Evolutionary conservation across 2,888 invertebrate species (phyloP), one percentile per base, ranked within the genome.

Genomic region (Andrena camellia): DNA sequence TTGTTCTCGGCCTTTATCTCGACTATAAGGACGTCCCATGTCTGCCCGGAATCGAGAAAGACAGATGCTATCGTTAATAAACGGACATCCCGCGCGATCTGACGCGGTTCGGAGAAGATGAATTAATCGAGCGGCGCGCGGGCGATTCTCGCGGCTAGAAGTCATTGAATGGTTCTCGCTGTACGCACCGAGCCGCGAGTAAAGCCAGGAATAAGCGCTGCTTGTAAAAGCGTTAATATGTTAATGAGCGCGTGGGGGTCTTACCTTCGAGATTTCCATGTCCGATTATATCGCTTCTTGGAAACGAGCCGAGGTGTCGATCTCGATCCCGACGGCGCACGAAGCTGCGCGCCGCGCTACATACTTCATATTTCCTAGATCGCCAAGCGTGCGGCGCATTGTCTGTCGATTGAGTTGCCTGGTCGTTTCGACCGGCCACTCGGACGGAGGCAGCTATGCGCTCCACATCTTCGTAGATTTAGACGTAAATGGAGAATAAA

Each of bases 241-340:
- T 87, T 90, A 90, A 91, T 90, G 90, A 89, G 82, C 78, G 88
- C 87, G 87, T 90, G 84, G 89, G 88, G 81, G 87, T 76, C 77
- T 88, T 77, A 79, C 85, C 85, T 84, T 83, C 80, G 73, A 89
- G 88, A 85, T 90, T 88, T 90, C 89, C 87, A 86, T 88, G 83
- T 78, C 81, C 78, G 88, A 88, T 89, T 85, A 82, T 85, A 86
- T 89, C 79, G 84, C 82, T 87, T 89, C 88, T 86, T 81, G 86
- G 86, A 87, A 91, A 90, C 75, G 52, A 70, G 78, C 60, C 71
- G 80, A 72, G 67, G 29, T 52, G 79, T 74, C 77, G 70, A 81
- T 86, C 74, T 77, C 78, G 81, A 81, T 86, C 81, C 72, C 71
- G 66, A 80, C 69, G 71, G 74, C 77, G 64, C 60, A 54, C 42